Evolutionary conservation across 2,113 vertebrate species (phyloP).

Genomic region (Stegastes partitus): DNA sequence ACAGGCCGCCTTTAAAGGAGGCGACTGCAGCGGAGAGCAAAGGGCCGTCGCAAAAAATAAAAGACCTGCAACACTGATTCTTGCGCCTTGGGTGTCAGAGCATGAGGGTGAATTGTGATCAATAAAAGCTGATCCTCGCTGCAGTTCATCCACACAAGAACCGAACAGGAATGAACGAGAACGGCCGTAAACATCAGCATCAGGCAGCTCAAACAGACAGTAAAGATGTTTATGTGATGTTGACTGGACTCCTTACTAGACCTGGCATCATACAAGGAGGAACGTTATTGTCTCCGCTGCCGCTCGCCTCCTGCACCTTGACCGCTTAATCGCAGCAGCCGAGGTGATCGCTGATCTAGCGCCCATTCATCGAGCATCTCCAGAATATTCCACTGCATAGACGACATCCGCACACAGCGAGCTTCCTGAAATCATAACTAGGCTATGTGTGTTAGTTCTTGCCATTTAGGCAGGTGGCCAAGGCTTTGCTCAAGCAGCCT

Average conservation of each 20-base stretch:
- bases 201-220: constrained; percentile 9
- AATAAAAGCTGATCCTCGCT: constrained; percentile 44
- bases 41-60: constrained; percentile 32
- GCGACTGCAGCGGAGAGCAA: constrained; percentile 35
- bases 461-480: constrained; percentile 49
- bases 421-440: constrained; percentile 20
- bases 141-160: constrained; percentile 39
- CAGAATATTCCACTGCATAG: constrained; percentile 15
- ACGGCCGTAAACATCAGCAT: constrained; percentile 37
- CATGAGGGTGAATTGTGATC: constrained; percentile 53
- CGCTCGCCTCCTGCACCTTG: constrained; percentile 3
- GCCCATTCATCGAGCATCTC: not conserved
- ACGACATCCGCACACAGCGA: constrained; percentile 26
- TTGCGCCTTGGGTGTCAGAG: constrained; percentile 43
- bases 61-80: constrained; percentile 47
- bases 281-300: constrained; percentile 13
- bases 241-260: constrained; percentile 14
- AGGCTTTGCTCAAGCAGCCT: constrained; percentile 14
- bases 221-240: constrained; percentile 13
- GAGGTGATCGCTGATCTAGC: constrained; percentile 18
- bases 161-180: constrained; percentile 26
- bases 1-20: constrained; percentile 57
- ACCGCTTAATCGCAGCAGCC: constrained; percentile 10
- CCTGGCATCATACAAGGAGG: constrained; percentile 26
- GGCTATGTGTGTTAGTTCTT: constrained; percentile 34